A percentile compares a stretch with the other conserved stretches of the same genome.
These are phyloP conservation scores for Monarcha castaneiventris DNA, from an alignment of 2,113 vertebrate species.

Conservation along the genomic window DNA sequence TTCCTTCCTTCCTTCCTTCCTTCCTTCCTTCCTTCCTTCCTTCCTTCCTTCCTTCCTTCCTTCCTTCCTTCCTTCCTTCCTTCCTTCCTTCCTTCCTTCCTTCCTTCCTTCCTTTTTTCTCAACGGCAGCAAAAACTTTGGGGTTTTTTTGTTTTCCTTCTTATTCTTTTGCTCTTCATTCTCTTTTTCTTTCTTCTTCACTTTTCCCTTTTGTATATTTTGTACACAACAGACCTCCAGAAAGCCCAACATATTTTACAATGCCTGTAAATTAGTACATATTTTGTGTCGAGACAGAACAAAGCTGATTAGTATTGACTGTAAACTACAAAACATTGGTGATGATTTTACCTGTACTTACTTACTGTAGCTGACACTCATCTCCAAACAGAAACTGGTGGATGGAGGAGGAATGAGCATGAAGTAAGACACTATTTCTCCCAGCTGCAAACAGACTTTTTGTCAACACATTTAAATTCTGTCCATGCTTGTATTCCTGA, in stretches of 20 bases:
- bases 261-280: neutral
- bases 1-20: neutral
- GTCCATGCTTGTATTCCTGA: neutral
- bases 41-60: neutral
- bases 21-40: neutral
- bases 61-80: neutral
- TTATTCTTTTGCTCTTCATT: neutral
- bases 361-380: neutral
- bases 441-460: neutral
- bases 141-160: rapidly evolving
- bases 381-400: neutral
- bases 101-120: neutral
- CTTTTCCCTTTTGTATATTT: neutral
- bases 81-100: neutral
- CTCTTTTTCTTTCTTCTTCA: neutral
- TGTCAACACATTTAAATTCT: neutral
- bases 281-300: neutral
- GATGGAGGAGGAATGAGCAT: neutral
- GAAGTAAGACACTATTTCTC: neutral
- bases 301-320: neutral
- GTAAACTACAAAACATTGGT: neutral
- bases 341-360: neutral
- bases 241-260: neutral
- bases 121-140: neutral
- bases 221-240: neutral